Percentiles rank a stretch among this genome's conserved stretches.
phyloP scores from a whole-genome alignment of 2,888 invertebrate genomes.

The Spisula subtruncata region DNA sequence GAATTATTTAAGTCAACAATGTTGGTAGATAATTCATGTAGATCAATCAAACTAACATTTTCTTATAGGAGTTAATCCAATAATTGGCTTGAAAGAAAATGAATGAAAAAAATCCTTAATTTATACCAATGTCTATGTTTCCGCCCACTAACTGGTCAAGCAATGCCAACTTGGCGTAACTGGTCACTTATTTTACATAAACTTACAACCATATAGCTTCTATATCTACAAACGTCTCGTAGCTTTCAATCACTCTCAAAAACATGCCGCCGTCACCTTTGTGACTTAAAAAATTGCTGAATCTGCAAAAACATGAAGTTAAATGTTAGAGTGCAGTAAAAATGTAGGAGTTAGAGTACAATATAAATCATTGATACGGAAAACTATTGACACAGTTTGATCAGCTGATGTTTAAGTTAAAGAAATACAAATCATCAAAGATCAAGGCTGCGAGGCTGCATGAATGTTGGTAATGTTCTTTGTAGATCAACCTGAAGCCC shows the following conservation, averaged over 20 bases:
- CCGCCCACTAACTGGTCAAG: neutral
- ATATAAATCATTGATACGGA: neutral
- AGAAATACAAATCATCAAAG: no score
- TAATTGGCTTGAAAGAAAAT: slow-evolving; percentile 42
- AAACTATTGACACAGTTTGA: no score
- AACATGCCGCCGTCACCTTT: neutral
- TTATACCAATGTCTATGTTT: neutral
- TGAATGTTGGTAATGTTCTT: no score
- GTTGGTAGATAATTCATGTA: neutral
- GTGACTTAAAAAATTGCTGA: slow-evolving; percentile 13
- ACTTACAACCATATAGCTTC: neutral
- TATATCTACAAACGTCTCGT: neutral
- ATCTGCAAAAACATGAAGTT: neutral
- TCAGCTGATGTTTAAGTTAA: no score
- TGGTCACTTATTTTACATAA: neutral
- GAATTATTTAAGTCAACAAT: slow-evolving; percentile 19
- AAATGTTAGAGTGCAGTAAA: neutral
- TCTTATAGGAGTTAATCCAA: slow-evolving; percentile 36
- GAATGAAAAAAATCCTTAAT: slow-evolving; percentile 12
- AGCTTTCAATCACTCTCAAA: neutral
- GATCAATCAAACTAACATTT: slow-evolving; percentile 33
- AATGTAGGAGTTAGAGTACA: neutral
- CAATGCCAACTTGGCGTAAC: neutral
- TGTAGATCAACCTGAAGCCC: no score
- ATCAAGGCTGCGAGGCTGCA: no score